phyloP scores from a whole-genome alignment of 2,797 vertebrate genomes.

The Sparus aurata region DNA sequence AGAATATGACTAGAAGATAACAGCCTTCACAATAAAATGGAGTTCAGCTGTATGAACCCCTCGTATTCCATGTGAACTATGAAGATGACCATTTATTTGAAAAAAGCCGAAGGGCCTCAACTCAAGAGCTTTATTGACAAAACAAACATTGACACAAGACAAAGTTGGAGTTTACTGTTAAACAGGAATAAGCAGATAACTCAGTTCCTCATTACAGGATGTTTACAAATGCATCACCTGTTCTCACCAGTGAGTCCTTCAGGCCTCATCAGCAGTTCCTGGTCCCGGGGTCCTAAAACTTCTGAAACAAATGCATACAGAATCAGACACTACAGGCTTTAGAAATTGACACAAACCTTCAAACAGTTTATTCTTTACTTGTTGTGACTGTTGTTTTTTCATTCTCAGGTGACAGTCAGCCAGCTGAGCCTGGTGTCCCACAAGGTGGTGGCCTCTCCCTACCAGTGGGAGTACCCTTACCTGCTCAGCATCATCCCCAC shows the following conservation, averaged over 20 bases:
- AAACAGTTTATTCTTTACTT: accelerated
- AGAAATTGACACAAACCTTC: not conserved
- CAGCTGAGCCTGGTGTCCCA: constrained; percentile 92
- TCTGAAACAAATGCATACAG: not conserved
- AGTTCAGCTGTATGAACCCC: too few species aligned
- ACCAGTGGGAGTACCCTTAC: constrained; percentile 97
- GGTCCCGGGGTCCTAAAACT: too few species aligned
- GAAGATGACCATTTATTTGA: too few species aligned
- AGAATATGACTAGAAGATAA: not conserved
- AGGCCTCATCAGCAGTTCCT: constrained; percentile 80
- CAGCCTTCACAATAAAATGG: too few species aligned
- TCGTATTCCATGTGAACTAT: too few species aligned
- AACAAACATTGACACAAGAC: too few species aligned
- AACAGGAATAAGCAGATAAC: too few species aligned
- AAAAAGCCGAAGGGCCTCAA: too few species aligned
- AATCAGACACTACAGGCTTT: too few species aligned
- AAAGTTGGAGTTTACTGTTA: not conserved
- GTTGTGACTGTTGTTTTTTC: not conserved
- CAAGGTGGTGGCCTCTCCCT: constrained; percentile 92
- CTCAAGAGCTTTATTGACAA: too few species aligned
- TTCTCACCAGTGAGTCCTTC: constrained; percentile 78
- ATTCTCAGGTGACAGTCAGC: constrained; percentile 90
- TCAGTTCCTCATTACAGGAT: too few species aligned
- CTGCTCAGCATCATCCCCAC: constrained; percentile 93
- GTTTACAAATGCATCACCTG: too few species aligned